Evolutionary conservation across 2,113 vertebrate species (phyloP).

Genomic region (Henicopernis longicauda): DNA sequence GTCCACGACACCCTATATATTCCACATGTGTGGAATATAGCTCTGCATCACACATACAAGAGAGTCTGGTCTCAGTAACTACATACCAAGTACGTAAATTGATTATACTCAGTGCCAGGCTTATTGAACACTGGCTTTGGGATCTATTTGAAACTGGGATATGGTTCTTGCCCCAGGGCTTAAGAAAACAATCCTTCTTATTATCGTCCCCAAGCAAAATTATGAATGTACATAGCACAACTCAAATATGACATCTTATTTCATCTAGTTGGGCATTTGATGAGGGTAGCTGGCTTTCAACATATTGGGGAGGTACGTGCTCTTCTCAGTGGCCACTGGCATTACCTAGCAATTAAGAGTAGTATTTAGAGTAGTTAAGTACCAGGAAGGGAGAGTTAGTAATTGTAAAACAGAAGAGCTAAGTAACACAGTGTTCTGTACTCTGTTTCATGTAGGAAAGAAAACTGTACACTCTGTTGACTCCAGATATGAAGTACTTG

Average conservation of each 20-base stretch:
- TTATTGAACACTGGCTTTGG: not conserved
- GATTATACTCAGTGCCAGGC: not conserved
- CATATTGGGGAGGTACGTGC: not conserved
- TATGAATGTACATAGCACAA: not conserved
- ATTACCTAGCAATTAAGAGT: not conserved
- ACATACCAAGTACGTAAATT: not conserved
- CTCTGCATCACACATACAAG: not conserved
- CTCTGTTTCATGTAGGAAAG: not conserved
- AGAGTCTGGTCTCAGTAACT: not conserved
- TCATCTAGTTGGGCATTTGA: not conserved
- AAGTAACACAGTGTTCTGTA: not conserved
- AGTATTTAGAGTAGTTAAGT: not conserved
- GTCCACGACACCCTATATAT: not conserved
- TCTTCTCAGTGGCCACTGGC: not conserved
- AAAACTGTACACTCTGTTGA: not conserved
- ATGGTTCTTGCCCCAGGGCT: not conserved
- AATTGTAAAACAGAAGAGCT: not conserved
- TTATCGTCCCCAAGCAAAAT: not conserved
- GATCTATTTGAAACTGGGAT: not conserved
- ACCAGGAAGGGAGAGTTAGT: not conserved
- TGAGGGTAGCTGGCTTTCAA: not conserved
- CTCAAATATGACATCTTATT: not conserved
- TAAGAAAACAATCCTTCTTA: not conserved
- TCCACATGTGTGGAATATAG: not conserved
- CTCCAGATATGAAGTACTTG: not conserved